Evolutionary conservation across 2,797 vertebrate species (phyloP), one percentile per base, ranked within the genome.

Genomic region (Gastrophryne carolinensis): DNA sequence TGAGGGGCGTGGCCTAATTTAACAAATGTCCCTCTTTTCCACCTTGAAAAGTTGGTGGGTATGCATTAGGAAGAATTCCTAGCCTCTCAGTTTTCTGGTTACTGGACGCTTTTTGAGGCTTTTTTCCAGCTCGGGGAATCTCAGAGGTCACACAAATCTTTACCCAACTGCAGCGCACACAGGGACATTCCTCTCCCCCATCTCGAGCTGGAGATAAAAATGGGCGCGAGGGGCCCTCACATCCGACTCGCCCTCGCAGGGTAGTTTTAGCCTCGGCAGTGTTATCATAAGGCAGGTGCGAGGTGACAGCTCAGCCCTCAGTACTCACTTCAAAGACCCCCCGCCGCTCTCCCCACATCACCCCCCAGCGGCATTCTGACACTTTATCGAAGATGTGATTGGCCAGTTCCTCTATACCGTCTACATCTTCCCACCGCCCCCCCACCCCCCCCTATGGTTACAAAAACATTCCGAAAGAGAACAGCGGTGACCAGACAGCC

Each of bases 241-340:
- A 69, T 69, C 65, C 49, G 52, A 30, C 27, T 26, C 41, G 56
- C 47, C 30, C 57, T 69, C 62, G 73, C 24, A 6, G 29, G 54
- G 73, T 75, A 62, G 69, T 75, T 69, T 69, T 75, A 75, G 66
- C 66, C 75, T 63, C 53, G 39, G 11, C 17, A 72, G 61, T 52
- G 68, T 72, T 78, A 78, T 78, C 68, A 65, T 56, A 77, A 78
- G 41, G 61, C 75, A 78, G 68, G 75, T 78, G 75, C 66, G 72
- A 72, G 29, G 8, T 65, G 68, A 72, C 75, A 78, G 61, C 49
- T 34, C 66, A 53, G 61, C 75, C 61, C 52, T 27, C 39, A 49
- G 8, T 39, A 12, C 57, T 30, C 61, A 72, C 52, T 72, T 78
- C 68, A 63, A 60, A 78, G 68, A 49, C 39, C 53, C 67, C 67